A percentile compares a stretch with the other conserved stretches of the same genome.
These are phyloP conservation scores for Mola mola DNA, from an alignment of 2,113 vertebrate species.

Conservation along the genomic window DNA sequence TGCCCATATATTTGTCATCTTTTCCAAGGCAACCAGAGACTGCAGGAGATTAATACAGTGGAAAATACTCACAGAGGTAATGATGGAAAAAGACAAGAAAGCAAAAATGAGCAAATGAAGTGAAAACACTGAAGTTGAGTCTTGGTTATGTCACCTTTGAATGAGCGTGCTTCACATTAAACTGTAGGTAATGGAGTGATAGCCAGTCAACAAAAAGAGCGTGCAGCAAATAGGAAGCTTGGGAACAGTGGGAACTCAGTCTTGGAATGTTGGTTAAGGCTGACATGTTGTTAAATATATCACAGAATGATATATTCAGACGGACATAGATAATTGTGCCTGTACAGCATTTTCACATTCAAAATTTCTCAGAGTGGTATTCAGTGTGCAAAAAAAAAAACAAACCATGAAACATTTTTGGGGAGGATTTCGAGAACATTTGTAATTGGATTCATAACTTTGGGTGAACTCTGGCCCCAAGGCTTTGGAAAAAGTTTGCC, in stretches of 20 bases:
- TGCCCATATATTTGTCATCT: slow-evolving; percentile 73
- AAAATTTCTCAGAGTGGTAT: too few species aligned
- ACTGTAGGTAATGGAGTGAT: slow-evolving; percentile 3
- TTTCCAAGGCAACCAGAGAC: slow-evolving; percentile 77
- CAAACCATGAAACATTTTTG: too few species aligned
- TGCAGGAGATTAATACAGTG: slow-evolving; percentile 70
- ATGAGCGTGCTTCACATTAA: slow-evolving; percentile 5
- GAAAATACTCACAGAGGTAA: slow-evolving; percentile 77
- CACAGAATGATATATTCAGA: too few species aligned
- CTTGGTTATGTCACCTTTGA: slow-evolving; percentile 53
- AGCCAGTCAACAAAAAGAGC: not conserved
- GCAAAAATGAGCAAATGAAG: slow-evolving; percentile 49
- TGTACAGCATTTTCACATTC: too few species aligned
- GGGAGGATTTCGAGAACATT: too few species aligned
- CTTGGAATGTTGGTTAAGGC: too few species aligned
- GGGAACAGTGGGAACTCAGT: too few species aligned
- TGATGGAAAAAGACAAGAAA: slow-evolving; percentile 72
- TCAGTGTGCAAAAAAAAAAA: too few species aligned
- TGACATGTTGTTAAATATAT: too few species aligned
- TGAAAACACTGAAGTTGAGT: slow-evolving; percentile 62
- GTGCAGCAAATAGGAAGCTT: too few species aligned
- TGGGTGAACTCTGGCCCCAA: not conserved
- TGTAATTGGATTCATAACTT: not conserved
- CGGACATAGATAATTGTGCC: too few species aligned
- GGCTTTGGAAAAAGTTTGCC: not conserved